These are phyloP conservation scores for Heliconius himera DNA, from an alignment of 1,140 invertebrate genomes.

Conservation along the genomic window DNA sequence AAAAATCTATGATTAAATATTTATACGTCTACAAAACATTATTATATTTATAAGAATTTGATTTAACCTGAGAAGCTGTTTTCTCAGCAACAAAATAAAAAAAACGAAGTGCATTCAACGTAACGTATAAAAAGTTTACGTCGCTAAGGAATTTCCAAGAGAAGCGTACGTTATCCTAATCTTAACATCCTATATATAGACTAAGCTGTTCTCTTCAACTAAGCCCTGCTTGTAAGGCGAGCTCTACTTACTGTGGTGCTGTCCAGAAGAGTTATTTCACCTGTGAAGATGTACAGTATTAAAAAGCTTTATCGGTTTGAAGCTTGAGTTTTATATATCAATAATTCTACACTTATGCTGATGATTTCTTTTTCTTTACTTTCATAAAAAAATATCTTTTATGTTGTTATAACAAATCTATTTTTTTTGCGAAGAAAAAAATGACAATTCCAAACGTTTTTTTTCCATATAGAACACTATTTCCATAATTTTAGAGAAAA, in stretches of 20 bases:
- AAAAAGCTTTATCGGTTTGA: background rate
- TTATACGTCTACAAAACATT: background rate
- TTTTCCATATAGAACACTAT: no score
- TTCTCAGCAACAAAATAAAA: background rate
- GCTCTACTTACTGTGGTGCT: conserved; percentile 1
- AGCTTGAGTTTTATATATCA: background rate
- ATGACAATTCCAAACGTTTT: no score
- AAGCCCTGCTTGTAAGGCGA: conserved; percentile 5
- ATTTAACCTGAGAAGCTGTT: no score
- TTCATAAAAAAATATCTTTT: no score
- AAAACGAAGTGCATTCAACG: background rate
- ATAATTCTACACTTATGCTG: no score
- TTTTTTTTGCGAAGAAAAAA: no score
- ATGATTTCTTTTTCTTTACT: background rate
- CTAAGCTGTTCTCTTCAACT: conserved; percentile 6
- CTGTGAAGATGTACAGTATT: background rate
- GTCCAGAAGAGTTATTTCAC: conserved; percentile 12
- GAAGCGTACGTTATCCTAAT: conserved; percentile 10
- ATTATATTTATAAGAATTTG: background rate
- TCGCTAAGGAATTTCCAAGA: background rate
- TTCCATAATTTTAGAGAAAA: no score
- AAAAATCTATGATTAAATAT: no score
- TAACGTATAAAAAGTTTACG: background rate
- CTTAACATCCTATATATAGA: conserved; percentile 10
- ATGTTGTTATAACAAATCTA: no score